Evolutionary conservation across 2,113 vertebrate species (phyloP), one percentile per base, ranked within the genome.

Genomic region (Papio anubis): DNA sequence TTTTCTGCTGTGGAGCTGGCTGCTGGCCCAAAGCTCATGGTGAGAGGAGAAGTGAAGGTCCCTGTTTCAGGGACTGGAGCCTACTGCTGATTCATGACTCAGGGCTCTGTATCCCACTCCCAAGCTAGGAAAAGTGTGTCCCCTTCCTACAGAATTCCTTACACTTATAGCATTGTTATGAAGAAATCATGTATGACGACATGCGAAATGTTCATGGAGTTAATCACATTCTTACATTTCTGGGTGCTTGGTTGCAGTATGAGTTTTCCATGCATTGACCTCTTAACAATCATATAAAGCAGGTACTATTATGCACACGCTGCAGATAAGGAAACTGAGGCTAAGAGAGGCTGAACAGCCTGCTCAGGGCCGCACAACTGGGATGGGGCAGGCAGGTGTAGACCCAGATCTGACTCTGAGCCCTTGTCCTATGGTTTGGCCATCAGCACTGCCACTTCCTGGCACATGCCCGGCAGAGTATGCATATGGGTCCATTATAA

Each of bases 381-480:
- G 50, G 27, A 27, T 8, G 18, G 43, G 13, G 6, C 40, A 38
- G 25, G 81, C 14, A 7, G 64, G 18, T 52, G 16, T 5, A 52
- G 80, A 45, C 73, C 66, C 23, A 35, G 45, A 13, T 45, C 38
- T 0, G 3, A 38, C 48, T 59, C 45, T 38, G 38, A 43, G 59
- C 21, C 38, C 38, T 20, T 1, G 0, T 61, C 79, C 73, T 30
- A 14, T 0, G 0, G 35, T 48, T 57, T n/a, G 8, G 35, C 50
- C 68, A n/a, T 32, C 40, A 75, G 80, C 32, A 14, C 17, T 35
- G 38, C 17, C 45, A 43, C 61, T 27, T 68, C 92, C 61, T 32
- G 32, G 16, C 57, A 48, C 38, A 25, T 0, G 3, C 27, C 23
- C 59, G 50, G 72, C n/a, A 27, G 64, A 72, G 57, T 14, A 5